These are phyloP conservation scores for Tachysurus fulvidraco DNA, from an alignment of 2,113 vertebrate species.

Conservation along the genomic window DNA sequence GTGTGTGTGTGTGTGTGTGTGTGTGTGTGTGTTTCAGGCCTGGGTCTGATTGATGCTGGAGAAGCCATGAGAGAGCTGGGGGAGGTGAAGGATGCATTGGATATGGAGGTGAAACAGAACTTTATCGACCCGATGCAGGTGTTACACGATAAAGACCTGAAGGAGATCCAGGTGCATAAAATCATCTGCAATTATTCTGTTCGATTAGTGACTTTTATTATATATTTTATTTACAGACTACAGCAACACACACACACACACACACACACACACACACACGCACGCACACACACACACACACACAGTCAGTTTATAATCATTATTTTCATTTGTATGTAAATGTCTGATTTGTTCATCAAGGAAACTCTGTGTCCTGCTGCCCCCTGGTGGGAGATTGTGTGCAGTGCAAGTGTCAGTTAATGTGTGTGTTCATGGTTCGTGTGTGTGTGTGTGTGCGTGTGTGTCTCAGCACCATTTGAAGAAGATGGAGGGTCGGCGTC, in stretches of 20 bases:
- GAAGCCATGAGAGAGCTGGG: conserved; percentile 93
- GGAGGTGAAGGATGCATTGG: conserved; percentile 95
- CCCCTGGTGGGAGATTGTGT: not conserved
- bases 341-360: not conserved
- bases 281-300: not conserved
- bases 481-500: conserved; percentile 91
- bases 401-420: not conserved
- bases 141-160: conserved; percentile 95
- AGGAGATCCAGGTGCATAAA: conserved; percentile 88
- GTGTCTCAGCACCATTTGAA: conserved; percentile 89
- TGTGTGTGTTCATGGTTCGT: not conserved
- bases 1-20: not conserved
- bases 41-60: conserved; percentile 87
- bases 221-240: not conserved
- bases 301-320: not conserved
- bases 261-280: not conserved
- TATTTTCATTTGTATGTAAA: not conserved
- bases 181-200: not conserved
- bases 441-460: not conserved
- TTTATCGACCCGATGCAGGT: conserved; percentile 97
- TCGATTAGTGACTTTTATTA: not conserved
- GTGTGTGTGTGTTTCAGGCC: conserved; percentile 70
- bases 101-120: conserved; percentile 99
- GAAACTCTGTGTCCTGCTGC: not conserved
- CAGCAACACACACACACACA: not conserved